phyloP scores from a whole-genome alignment of 2,888 invertebrate species.

The Sycophila texana region DNA sequence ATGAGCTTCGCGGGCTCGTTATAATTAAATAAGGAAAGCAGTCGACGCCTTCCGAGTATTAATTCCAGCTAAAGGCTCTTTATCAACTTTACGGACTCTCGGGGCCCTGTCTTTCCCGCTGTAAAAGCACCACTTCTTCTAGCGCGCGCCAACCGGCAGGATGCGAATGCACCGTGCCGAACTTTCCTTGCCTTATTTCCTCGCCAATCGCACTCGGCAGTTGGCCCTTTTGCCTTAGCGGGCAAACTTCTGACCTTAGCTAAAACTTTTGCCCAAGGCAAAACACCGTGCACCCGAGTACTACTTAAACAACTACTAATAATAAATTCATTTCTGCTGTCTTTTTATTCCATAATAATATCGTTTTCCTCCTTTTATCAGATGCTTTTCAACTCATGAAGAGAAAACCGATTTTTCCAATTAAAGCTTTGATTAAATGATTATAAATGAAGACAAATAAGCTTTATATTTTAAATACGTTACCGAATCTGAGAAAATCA shows the following conservation, averaged over 20 bases:
- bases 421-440: no score
- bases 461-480: no score
- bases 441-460: neutral
- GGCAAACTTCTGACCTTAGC: slow-evolving; percentile 69
- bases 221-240: slow-evolving; percentile 34
- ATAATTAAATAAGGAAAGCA: slow-evolving; percentile 73
- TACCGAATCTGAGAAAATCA: no score
- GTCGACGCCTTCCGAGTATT: slow-evolving; percentile 73
- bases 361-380: neutral
- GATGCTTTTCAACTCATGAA: slow-evolving; percentile 34
- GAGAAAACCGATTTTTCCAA: no score
- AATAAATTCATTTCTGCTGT: slow-evolving; percentile 45
- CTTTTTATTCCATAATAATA: neutral
- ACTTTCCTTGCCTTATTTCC: slow-evolving; percentile 71
- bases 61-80: slow-evolving; percentile 73
- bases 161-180: slow-evolving; percentile 54
- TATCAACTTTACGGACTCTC: slow-evolving; percentile 71
- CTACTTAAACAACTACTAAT: slow-evolving; percentile 49
- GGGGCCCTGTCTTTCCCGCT: slow-evolving; percentile 59
- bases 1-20: slow-evolving; percentile 29
- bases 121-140: slow-evolving; percentile 20
- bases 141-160: neutral
- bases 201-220: slow-evolving; percentile 58
- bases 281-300: slow-evolving; percentile 64
- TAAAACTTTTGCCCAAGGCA: slow-evolving; percentile 65